phyloP scores from a whole-genome alignment of 2,888 invertebrate species.

The Cyclophora albipunctata region DNA sequence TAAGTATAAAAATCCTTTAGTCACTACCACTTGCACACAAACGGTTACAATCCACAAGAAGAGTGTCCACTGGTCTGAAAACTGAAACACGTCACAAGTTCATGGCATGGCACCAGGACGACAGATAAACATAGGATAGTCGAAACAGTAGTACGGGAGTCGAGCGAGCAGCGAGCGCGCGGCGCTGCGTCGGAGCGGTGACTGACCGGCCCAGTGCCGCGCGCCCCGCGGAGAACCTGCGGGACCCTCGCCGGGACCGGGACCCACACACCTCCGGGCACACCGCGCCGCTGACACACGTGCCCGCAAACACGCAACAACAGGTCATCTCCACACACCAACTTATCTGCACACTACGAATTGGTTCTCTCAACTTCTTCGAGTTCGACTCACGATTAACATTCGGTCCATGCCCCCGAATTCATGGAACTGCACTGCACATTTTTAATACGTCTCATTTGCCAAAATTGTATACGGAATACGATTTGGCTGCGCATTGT shows the following conservation, averaged over 20 bases:
- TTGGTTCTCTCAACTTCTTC: conserved; percentile 20
- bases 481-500: too few relatives aligned
- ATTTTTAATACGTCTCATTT: conserved; percentile 13
- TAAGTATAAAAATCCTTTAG: conserved; percentile 50
- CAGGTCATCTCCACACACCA: conserved; percentile 3
- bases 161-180: conserved; percentile 53
- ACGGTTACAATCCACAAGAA: conserved; percentile 59
- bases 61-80: conserved; percentile 38
- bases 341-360: conserved; percentile 21
- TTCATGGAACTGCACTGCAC: not conserved
- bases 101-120: conserved; percentile 50
- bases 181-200: conserved; percentile 68
- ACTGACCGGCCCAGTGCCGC: conserved; percentile 74
- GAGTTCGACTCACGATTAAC: conserved; percentile 8
- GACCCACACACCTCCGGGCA: conserved; percentile 40
- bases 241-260: conserved; percentile 64
- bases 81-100: conserved; percentile 51
- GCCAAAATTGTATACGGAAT: too few relatives aligned
- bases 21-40: conserved; percentile 62
- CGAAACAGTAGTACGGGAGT: conserved; percentile 42
- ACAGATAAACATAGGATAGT: conserved; percentile 53
- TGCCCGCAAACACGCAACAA: conserved; percentile 25
- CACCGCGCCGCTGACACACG: conserved; percentile 34
- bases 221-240: conserved; percentile 63
- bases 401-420: not conserved